Base-by-base conservation (phyloP, 2,888 invertebrate species). In the Steinernema carpocapsae region DNA sequence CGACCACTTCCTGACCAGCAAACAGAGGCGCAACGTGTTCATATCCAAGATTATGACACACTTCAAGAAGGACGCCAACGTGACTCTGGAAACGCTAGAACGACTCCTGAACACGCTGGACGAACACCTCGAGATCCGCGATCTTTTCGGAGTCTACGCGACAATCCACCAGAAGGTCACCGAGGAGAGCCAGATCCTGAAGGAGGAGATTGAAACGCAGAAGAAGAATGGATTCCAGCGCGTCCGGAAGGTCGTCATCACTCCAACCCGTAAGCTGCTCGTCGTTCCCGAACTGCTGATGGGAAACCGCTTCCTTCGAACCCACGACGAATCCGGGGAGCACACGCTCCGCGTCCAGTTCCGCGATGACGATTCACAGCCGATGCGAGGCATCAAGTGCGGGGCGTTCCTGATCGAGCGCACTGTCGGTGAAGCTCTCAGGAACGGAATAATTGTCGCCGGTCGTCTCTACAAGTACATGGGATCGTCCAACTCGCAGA, bases 401-500 rank as follows among this genome's bases (percentile, higher is more conserved):
- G 64, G 64, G 3, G 10, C 64, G 10, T 64, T 32, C 32, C 32
- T 64, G 17, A 64, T 64, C 14, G 64, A 64, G 19, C 10, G 64
- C 29, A 64, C 64, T 32, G 64, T 64, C 4, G 64, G 64, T 32
- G 64, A 64, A 32, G 64, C 64, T 29, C 37, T 64, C 29, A 1
- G 64, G 32, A 64, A 64, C 19, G 64, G 64, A 12, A 29, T 64
- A 29, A 32, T 64, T 17, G 64, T 64, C 1, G 64, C 64, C 79
- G 84, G 82, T 26, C 74, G 76, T 0, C 70, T 77, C 19, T 86
- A 82, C 76, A 81, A 80, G 32, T 86, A 84, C 72, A 77, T 87
- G 42, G 86, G 86, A n/a, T 85, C 85, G 43, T 87, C 87, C 6
- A 87, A 87, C 74, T 85, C 85, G 1, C 87, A 87, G 72, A 79